A percentile compares a stretch with the other conserved stretches of the same genome.
Evolutionary conservation across 37 sponge, comb jelly and placozoan species (phyloP).

Genomic region (Petrosia ficiformis): DNA sequence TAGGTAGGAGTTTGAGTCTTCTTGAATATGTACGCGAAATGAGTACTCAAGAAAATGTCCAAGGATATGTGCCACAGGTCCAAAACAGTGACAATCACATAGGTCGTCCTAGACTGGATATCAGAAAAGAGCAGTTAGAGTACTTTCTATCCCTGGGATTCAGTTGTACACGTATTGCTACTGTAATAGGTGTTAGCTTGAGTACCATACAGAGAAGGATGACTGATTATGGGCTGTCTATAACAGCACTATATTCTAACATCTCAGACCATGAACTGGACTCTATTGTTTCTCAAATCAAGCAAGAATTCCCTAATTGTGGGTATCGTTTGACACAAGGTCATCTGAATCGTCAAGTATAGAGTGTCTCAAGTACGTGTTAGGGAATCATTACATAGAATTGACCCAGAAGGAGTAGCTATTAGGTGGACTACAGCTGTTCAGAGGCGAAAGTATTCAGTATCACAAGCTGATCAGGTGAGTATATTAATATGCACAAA

Average conservation of each 20-base stretch:
- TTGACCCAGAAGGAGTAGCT: constrained; percentile 6
- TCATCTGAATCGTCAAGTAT: neutral
- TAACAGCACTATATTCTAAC: constrained; percentile 3
- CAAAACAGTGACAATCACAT: neutral
- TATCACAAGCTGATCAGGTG: neutral
- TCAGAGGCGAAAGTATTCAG: neutral
- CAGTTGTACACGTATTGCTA: neutral
- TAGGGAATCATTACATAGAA: neutral
- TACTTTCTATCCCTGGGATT: constrained; percentile 1
- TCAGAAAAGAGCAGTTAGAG: neutral
- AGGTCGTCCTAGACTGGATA: constrained; percentile 1
- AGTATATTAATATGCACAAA: neutral
- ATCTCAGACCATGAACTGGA: constrained; percentile 7
- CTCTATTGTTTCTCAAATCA: neutral
- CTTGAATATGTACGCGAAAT: neutral
- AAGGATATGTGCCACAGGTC: too few species aligned
- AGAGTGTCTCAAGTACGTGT: neutral
- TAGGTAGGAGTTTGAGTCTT: neutral
- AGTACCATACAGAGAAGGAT: constrained; percentile 6
- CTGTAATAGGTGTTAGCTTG: neutral
- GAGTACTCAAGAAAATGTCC: too few species aligned
- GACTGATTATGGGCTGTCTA: constrained; percentile 6
- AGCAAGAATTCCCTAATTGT: neutral
- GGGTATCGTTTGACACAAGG: constrained; percentile 10
- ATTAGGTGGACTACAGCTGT: constrained; percentile 3